Evolutionary conservation across 2,888 invertebrate species (phyloP), one percentile per base, ranked within the genome.

Genomic region (Diachrysia chrysitis): DNA sequence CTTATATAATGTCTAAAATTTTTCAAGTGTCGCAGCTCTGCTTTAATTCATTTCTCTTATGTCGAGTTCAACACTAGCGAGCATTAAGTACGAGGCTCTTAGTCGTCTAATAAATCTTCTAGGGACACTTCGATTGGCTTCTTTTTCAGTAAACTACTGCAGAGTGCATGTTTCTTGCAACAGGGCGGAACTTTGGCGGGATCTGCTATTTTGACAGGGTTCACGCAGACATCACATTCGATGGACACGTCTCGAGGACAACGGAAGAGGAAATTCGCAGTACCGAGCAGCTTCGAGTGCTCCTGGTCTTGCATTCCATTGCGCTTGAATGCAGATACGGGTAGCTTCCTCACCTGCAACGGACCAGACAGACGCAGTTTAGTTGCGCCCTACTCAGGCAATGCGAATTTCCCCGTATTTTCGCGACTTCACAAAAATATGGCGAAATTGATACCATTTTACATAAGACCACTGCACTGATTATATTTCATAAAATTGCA

Each of bases 261-360:
- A 79, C 93, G 87, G 70, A 68, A 71, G 69, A 95, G 90, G 82
- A 90, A 95, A 87, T 93, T 94, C 58, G 93, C 73, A 71, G 93
- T 88, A 58, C 93, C 93, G 75, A 92, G 84, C 61, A 85, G 69
- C 82, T 87, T 90, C 63, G 95, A 94, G 85, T 93, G 91, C 77
- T 94, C 93, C 82, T 93, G 93, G 78, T 95, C 95, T 81, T 95
- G 95, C 89, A 94, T 92, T 73, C 95, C 95, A 79, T 95, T 95
- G 65, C 95, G 93, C 86, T 94, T 95, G 88, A 95, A 94, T 69
- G 94, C 93, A 71, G 90, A 79, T 73, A 93, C 91, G 67, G 95
- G 95, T 75, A 94, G 83, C 86, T 86, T 81, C 79, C 85, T 85
- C 77, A 95, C 94, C 95, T 95, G 95, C 85, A 95, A 95, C 84